These are phyloP conservation scores for Phalacrocorax brasilianus DNA, from an alignment of 2,113 vertebrate genomes.

Conservation along the genomic window DNA sequence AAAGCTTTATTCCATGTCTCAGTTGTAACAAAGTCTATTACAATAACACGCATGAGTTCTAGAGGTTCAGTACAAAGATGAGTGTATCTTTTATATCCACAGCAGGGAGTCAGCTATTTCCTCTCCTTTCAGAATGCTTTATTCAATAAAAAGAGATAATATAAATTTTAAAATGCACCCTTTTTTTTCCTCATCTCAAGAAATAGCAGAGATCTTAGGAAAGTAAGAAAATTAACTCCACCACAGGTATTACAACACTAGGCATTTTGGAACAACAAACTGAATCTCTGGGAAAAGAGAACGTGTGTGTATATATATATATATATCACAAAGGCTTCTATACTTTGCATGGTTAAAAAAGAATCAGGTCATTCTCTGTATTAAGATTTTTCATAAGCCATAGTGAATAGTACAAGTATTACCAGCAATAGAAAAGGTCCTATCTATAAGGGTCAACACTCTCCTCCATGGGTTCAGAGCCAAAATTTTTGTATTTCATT, in stretches of 20 bases:
- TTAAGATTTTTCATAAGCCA: not conserved
- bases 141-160: not conserved
- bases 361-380: not conserved
- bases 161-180: not conserved
- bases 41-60: conserved; percentile 16
- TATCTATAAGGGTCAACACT: accelerated
- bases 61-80: not conserved
- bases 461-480: not conserved
- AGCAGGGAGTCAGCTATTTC: conserved; percentile 20
- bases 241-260: not conserved
- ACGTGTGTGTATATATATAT: too few species aligned
- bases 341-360: not conserved
- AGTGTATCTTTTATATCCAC: conserved; percentile 1
- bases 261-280: not conserved
- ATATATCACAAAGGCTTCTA: not conserved
- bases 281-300: not conserved
- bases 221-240: not conserved
- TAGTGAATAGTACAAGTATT: not conserved
- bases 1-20: conserved; percentile 12
- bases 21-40: conserved; percentile 17
- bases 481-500: not conserved
- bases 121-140: not conserved
- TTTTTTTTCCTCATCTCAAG: not conserved
- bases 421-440: not conserved
- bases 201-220: not conserved